Base-by-base conservation (phyloP, 2,113 vertebrate species). In the Caloenas nicobarica region DNA sequence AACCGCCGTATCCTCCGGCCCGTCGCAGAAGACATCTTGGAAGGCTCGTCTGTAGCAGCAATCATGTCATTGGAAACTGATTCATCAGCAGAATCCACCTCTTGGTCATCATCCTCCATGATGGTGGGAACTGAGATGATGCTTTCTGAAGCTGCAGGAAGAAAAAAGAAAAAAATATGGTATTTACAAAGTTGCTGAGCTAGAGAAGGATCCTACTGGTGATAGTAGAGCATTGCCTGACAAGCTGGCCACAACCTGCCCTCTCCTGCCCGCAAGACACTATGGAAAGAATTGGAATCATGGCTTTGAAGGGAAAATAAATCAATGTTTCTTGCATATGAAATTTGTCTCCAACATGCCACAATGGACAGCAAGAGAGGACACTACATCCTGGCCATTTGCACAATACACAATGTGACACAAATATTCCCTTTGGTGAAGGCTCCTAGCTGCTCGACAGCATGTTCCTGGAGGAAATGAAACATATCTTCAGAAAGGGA, bases 21-120 rank as follows among this genome's bases (percentile, higher is more conserved):
- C 0, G 98, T 97, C 0, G 97, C 98, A 0, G 98, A 98, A 2
- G 98, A 98, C 93, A 99, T 98, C 96, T 99, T 99, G 29, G 98
- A 98, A 33, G 99, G 97, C 90, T 99, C 99, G 0, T 99, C 99
- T 0, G 98, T 93, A 53, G 98, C 98, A 16, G 98, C 97, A 79
- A 99, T 97, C 61, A 99, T 98, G 29, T 99, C 99, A 5, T 99
- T 99, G 51, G 98, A 97, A 79, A 99, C 98, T 0, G 99, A 99
- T 61, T 99, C 99, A 18, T 99, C 99, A 1, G 99, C 99, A 0
- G 99, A 99, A 95, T 99, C 99, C 19, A 99, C 98, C 40, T 99
- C 99, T 95, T 98, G 99, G 65, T 99, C 99, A 5, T 99, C 99
- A 0, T 99, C 99, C 31, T 99, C 99, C 96, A 99, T 96, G 71